A percentile compares a stretch with the other conserved stretches of the same genome.
Evolutionary conservation across 2,888 invertebrate genomes (phyloP).

Genomic region (Dione juno): DNA sequence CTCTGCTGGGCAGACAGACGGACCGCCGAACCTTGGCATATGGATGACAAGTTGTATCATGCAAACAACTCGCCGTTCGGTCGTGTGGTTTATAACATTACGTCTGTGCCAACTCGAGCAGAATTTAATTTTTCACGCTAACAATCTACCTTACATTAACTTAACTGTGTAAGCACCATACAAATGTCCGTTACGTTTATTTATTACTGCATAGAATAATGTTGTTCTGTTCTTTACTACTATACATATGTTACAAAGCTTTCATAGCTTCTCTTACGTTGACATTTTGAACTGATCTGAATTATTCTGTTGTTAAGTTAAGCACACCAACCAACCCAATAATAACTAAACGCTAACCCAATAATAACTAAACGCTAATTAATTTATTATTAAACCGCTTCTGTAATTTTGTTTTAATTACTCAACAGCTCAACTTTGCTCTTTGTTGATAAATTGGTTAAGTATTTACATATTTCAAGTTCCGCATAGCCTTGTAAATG

Average conservation of each 20-base stretch:
- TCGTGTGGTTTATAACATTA: constrained; percentile 43
- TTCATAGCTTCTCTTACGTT: constrained; percentile 10
- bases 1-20: constrained; percentile 67
- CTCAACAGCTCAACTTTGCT: neutral
- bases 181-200: constrained; percentile 28
- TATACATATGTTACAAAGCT: neutral
- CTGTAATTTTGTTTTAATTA: neutral
- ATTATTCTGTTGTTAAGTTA: neutral
- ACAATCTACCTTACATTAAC: constrained; percentile 29
- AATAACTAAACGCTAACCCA: neutral
- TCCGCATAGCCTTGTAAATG: neutral
- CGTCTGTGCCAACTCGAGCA: constrained; percentile 38
- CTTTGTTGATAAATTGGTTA: neutral
- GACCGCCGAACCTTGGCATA: constrained; percentile 55
- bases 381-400: constrained; percentile 6
- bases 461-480: neutral
- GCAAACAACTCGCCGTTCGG: constrained; percentile 43
- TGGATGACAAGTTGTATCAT: constrained; percentile 46
- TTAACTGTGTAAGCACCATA: constrained; percentile 30
- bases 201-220: constrained; percentile 15
- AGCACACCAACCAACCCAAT: neutral
- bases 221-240: constrained; percentile 5
- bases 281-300: constrained; percentile 9
- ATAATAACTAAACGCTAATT: neutral
- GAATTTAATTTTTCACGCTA: constrained; percentile 44